These are phyloP conservation scores for Philotrypesis tridentata DNA, from an alignment of 1,140 invertebrate genomes.

Conservation along the genomic window DNA sequence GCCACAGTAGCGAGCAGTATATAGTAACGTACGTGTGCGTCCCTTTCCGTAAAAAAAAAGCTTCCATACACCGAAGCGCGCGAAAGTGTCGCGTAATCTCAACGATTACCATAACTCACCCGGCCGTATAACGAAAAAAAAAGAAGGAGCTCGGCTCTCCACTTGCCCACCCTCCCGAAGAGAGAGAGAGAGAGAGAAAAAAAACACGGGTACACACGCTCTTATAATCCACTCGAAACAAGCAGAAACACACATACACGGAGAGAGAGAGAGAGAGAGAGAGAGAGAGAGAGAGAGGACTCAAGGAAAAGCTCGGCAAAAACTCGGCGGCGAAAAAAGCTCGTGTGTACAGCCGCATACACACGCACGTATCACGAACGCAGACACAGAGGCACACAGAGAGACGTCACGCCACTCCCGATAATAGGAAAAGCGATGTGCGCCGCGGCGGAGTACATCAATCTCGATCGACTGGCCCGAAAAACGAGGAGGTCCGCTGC, in stretches of 20 bases:
- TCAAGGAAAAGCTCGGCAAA: neutral
- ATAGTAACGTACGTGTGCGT: no score
- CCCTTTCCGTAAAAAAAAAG: neutral
- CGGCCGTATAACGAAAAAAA: neutral
- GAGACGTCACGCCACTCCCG: neutral
- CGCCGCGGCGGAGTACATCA: slow-evolving; percentile 15
- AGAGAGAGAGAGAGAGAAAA: neutral
- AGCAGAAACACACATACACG: neutral
- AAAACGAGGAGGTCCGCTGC: neutral
- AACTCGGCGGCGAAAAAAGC: neutral
- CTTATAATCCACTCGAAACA: slow-evolving; percentile 18
- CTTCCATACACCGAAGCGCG: no score
- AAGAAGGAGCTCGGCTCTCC: no score
- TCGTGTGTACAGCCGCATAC: neutral
- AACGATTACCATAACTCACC: slow-evolving; percentile 27
- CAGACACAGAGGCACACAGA: no score
- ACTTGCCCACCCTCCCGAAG: neutral
- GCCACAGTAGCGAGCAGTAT: no score
- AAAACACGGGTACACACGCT: neutral
- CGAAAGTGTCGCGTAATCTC: slow-evolving; percentile 10
- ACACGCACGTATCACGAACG: neutral
- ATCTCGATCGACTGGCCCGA: slow-evolving; percentile 1
- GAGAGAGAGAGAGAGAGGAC: no score
- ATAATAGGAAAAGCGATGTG: slow-evolving; percentile 4
- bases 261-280: no score